Evolutionary conservation across 1,140 invertebrate species (phyloP), one percentile per base, ranked within the genome.

Genomic region (Drosophila ficusphila): DNA sequence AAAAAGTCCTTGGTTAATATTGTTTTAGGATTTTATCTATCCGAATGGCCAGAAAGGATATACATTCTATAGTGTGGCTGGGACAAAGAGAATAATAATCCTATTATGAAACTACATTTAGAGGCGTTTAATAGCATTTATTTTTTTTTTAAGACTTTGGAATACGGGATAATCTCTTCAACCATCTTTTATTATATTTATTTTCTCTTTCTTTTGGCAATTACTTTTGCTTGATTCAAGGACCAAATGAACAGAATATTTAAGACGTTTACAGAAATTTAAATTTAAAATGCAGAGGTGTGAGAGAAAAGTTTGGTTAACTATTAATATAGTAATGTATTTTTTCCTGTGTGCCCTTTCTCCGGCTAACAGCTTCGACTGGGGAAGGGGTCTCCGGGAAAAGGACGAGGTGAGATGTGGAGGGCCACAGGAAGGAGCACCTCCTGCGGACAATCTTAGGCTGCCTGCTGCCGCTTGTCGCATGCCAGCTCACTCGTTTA

Each of bases 181-280:
- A 67, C 58, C 57, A 54, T 56, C 48, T 48, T 36, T 56, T 38
- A 41, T 52, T 34, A 0, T 3, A 23, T 18, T 16, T 16, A 8
- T 21, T 18, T 12, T 16, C n/a, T 11, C 4, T 42, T 47, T 58
- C 47, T 57, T 62, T 16, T 39, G 60, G 67, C 49, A 77, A 67
- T 79, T 83, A 57, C 76, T 67, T 41, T 29, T 25, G 39, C 41
- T 67, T 12, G 62, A 65, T 51, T 67, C 34, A 54, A 61, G 60
- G 58, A 46, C 72, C 65, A 86, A 79, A 73, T 69, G 62, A 85
- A 69, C 81, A 82, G 81, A 85, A 85, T 76, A 81, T 81, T 85
- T 81, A 76, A n/a, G n/a, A n/a, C n/a, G n/a, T n/a, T n/a, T n/a
- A n/a, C n/a, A 11, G 27, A 3, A 29, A 29, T 11, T 29, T 29